Evolutionary conservation across 2,797 vertebrate species (phyloP), one percentile per base, ranked within the genome.

Genomic region (Parauchenoglanis punctatus): DNA sequence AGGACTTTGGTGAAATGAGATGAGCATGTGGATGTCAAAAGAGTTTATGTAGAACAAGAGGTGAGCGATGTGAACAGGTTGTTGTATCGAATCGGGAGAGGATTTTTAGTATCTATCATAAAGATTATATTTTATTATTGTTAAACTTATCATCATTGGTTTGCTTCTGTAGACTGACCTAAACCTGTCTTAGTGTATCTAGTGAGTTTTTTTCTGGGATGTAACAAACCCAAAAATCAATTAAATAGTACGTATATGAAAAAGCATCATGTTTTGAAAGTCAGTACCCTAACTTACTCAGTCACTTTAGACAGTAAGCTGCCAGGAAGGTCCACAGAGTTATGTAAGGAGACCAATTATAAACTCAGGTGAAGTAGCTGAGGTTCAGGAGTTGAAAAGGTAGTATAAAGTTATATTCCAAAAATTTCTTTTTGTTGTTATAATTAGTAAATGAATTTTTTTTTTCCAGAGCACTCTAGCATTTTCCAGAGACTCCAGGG

Each of bases 21-120:
- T 65, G 92, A 94, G 93, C 92, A 91, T 92, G 93, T 93, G 93
- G 93, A 93, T 94, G 95, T 95, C 93, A 94, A 87, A 93, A 85
- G 92, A 90, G 92, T 93, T 91, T 86, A 85, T 89, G 68, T 91
- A 85, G 85, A 91, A 91, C 90, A 75, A 83, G 86, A 63, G 31
- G 58, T 72, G 85, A 83, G 83, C 81, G 83, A 72, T 89, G 84
- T 81, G 52, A 89, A 83, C 70, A 86, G 83, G 87, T 86, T 83
- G 58, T 93, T 84, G 91, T 44, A 87, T 80, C 46, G 67, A 23
- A 75, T 63, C 28, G 7, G 92, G 86, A 93, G 92, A 40, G 78
- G 35, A 46, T 63, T 81, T 13, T 82, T 49, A 40, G 25, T 28
- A 83, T 83, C 59, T 15, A 28, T 83, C 17, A 18, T 31, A 13